phyloP scores from a whole-genome alignment of 2,888 invertebrate species.

The Papilio gigon region DNA sequence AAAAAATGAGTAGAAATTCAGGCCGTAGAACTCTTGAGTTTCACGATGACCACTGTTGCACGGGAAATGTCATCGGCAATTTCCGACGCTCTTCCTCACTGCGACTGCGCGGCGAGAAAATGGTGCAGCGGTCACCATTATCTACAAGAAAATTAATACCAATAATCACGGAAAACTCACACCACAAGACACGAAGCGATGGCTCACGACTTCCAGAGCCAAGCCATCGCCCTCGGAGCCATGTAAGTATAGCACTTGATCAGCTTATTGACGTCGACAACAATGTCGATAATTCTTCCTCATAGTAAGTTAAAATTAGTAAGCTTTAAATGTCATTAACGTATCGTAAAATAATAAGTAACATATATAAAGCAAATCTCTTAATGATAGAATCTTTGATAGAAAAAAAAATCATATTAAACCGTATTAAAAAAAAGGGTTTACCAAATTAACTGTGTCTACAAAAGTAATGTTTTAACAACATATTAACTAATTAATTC shows the following conservation, averaged over 20 bases:
- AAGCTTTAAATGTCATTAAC: background rate
- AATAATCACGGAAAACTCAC: slow-evolving; percentile 84
- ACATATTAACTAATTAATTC: background rate
- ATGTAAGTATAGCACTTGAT: slow-evolving; percentile 72
- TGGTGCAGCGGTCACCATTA: slow-evolving; percentile 80
- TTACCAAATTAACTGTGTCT: background rate
- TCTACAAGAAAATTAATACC: slow-evolving; percentile 81
- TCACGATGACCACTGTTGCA: slow-evolving; percentile 79
- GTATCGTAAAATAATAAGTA: background rate
- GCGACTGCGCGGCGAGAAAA: slow-evolving; percentile 86
- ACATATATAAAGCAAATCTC: background rate
- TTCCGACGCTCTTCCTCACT: slow-evolving; percentile 86
- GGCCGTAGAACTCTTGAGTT: slow-evolving; percentile 71
- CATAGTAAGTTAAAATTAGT: background rate
- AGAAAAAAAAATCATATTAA: too few species aligned
- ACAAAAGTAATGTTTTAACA: background rate
- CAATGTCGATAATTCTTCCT: background rate
- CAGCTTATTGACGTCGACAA: background rate
- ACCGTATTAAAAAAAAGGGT: too few species aligned
- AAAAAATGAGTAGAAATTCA: slow-evolving; percentile 76
- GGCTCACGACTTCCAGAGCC: slow-evolving; percentile 72
- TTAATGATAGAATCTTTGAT: background rate
- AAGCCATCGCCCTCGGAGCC: slow-evolving; percentile 81
- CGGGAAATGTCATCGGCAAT: slow-evolving; percentile 78
- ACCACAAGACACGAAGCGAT: slow-evolving; percentile 76